Conservation (phyloP, 2,113 vertebrate species). For the Bubo blakistoni region DNA sequence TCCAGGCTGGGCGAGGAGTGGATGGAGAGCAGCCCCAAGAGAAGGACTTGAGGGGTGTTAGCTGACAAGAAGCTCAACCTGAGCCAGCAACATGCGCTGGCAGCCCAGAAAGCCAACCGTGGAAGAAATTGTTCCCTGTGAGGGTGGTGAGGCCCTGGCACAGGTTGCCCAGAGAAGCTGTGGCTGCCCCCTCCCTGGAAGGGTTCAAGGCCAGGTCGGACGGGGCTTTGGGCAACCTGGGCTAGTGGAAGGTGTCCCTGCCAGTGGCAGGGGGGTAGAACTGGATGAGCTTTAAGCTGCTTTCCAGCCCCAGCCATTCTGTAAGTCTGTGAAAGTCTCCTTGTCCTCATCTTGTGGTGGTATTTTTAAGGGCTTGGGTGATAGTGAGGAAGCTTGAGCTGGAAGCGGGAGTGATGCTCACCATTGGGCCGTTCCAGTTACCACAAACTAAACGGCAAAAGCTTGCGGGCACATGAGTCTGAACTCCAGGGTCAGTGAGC, state of each 20-base stretch:
- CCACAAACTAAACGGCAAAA: neutral
- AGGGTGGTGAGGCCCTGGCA: too few species aligned
- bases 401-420: neutral
- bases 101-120: too few species aligned
- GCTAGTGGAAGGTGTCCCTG: neutral
- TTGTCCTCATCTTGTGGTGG: neutral
- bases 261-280: neutral
- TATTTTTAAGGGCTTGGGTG: neutral
- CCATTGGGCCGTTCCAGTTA: rapidly evolving
- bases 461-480: rapidly evolving
- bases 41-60: too few species aligned
- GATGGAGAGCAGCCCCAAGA: too few species aligned
- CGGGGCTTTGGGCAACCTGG: neutral
- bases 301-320: neutral
- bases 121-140: too few species aligned
- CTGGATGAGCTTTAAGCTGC: neutral
- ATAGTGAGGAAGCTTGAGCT: neutral
- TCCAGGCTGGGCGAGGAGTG: too few species aligned
- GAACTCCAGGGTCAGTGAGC: rapidly evolving
- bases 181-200: neutral
- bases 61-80: too few species aligned
- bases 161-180: neutral
- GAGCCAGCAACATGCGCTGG: too few species aligned
- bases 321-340: neutral
- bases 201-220: neutral